Conservation (phyloP, 2,113 vertebrate species). For the Chitala chitala region DNA sequence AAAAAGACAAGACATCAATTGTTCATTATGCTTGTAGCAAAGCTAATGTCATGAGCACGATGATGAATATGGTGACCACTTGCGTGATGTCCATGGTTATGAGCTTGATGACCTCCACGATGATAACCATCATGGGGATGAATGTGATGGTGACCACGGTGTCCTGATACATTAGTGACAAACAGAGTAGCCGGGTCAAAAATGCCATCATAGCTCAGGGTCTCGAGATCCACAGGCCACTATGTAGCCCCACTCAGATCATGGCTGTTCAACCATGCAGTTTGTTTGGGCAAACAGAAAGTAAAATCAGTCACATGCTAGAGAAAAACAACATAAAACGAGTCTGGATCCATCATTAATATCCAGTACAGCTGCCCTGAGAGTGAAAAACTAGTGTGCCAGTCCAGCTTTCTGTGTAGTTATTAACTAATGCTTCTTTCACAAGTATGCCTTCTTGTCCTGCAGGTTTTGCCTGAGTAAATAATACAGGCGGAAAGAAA, state of each 20-base stretch:
- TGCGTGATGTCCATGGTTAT: constrained; percentile 4
- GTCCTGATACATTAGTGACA: neutral
- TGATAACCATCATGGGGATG: neutral
- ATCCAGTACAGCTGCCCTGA: neutral
- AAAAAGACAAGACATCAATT: too few relatives aligned
- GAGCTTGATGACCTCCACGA: neutral
- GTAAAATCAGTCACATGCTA: too few relatives aligned
- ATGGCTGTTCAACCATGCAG: neutral
- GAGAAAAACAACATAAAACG: too few relatives aligned
- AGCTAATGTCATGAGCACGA: neutral
- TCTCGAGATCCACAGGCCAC: constrained; percentile 23
- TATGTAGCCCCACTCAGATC: neutral
- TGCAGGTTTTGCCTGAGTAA: neutral
- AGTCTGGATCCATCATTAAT: too few relatives aligned
- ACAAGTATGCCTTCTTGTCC: neutral
- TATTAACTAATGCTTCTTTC: neutral
- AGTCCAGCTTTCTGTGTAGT: neutral
- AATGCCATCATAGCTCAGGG: neutral
- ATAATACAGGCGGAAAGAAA: neutral
- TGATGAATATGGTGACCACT: neutral
- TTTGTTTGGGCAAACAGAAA: neutral
- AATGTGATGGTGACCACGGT: neutral
- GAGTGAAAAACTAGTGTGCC: neutral
- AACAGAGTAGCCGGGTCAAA: constrained; percentile 10
- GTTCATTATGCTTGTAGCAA: too few relatives aligned